A percentile compares a stretch with the other conserved stretches of the same genome.
These are phyloP conservation scores for Acronicta aceris DNA, from an alignment of 2,888 invertebrate genomes.

Conservation along the genomic window DNA sequence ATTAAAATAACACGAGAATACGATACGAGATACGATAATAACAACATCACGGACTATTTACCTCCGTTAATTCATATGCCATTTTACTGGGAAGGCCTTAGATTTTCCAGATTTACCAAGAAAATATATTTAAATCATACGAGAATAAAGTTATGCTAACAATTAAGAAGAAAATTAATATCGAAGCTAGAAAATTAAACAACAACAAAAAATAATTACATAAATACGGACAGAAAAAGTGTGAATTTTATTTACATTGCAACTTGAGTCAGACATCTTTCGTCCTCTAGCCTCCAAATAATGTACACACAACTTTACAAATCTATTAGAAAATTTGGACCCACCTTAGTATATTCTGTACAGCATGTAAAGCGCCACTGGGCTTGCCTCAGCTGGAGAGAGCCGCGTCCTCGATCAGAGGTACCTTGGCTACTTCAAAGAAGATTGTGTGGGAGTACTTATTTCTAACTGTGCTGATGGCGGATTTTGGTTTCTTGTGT, in stretches of 20 bases:
- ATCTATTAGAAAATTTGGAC: constrained; percentile 69
- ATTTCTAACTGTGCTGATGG: constrained; percentile 95
- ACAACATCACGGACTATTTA: constrained; percentile 15
- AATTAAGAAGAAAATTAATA: constrained; percentile 30
- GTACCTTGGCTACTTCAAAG: constrained; percentile 96
- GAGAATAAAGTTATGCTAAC: constrained; percentile 28
- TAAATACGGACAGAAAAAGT: constrained; percentile 38
- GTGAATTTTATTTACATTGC: constrained; percentile 53
- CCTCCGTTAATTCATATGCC: constrained; percentile 35
- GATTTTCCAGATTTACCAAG: constrained; percentile 13
- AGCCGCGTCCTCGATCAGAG: constrained; percentile 85
- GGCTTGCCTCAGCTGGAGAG: constrained; percentile 76
- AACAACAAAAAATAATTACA: constrained; percentile 42
- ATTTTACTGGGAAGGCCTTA: constrained; percentile 17
- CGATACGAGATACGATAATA: constrained; percentile 7
- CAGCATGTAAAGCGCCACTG: constrained; percentile 71
- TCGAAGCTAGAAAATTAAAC: constrained; percentile 45
- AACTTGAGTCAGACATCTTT: constrained; percentile 44
- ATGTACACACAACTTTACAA: constrained; percentile 55
- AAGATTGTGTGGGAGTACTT: constrained; percentile 98
- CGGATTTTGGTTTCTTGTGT: constrained; percentile 93
- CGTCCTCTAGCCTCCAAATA: constrained; percentile 46
- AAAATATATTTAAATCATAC: constrained; percentile 33
- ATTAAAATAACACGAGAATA: constrained; percentile 9
- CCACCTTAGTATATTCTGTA: constrained; percentile 75